Conservation (phyloP, 2,888 invertebrate genomes). For the Phaedon cochleariae region DNA sequence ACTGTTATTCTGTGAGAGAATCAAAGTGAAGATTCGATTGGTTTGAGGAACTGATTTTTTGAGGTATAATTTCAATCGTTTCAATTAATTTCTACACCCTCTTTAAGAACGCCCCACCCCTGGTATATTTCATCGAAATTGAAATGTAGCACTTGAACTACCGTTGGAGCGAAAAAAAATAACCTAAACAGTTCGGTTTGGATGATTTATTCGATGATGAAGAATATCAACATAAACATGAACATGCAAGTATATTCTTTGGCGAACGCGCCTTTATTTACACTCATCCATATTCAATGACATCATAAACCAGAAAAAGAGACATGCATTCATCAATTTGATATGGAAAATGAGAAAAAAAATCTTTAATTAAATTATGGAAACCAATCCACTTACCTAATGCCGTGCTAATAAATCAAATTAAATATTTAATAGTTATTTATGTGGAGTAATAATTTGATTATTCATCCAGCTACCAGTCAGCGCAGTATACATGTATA, state of each 20-base stretch:
- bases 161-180: no score
- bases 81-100: no score
- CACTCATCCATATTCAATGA: neutral
- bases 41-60: no score
- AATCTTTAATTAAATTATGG: constrained; percentile 44
- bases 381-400: constrained; percentile 45
- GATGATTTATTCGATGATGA: no score
- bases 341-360: constrained; percentile 23
- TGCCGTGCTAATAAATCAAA: constrained; percentile 43
- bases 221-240: neutral
- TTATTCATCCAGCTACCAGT: constrained; percentile 26
- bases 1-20: no score
- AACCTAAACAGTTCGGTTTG: no score
- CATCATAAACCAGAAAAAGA: constrained; percentile 16
- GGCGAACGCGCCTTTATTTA: neutral
- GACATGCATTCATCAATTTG: constrained; percentile 13
- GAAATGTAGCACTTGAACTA: no score
- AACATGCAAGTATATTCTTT: no score
- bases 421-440: constrained; percentile 43
- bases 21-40: no score
- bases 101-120: no score
- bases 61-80: no score
- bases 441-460: constrained; percentile 41
- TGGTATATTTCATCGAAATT: no score
- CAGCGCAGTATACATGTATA: neutral